Evolutionary conservation across 2,113 vertebrate species (phyloP).

Genomic region (Phylloscopus trochilus): DNA sequence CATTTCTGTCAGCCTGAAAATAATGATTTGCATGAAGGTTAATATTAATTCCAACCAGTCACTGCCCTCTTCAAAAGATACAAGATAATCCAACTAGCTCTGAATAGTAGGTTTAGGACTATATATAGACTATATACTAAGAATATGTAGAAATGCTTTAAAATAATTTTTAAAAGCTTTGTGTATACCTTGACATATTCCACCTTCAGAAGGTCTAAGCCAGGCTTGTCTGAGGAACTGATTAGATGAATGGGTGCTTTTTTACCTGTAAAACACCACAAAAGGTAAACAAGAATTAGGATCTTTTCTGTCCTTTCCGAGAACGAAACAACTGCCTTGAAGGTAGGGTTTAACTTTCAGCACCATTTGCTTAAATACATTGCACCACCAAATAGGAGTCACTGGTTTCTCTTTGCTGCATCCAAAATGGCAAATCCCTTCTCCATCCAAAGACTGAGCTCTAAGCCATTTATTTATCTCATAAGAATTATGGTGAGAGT

Average conservation of each 20-base stretch:
- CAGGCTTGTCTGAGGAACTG: conserved; percentile 84
- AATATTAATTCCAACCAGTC: conserved; percentile 4
- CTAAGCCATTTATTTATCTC: neutral
- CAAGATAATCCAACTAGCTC: neutral
- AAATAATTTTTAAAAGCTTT: neutral
- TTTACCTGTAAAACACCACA: conserved; percentile 70
- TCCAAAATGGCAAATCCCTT: neutral
- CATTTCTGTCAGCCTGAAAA: conserved; percentile 83
- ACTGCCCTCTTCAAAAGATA: neutral
- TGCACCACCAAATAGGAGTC: neutral
- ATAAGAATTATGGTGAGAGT: neutral
- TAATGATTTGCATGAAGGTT: neutral
- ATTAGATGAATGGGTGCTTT: conserved; percentile 85
- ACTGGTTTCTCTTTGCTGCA: neutral
- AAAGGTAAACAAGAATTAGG: neutral
- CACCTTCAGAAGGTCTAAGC: conserved; percentile 89
- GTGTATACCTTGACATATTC: conserved; percentile 86
- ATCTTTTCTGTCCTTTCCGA: neutral
- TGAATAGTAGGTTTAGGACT: neutral
- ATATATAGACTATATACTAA: neutral
- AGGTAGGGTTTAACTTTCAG: neutral
- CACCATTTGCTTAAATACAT: neutral
- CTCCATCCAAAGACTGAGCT: neutral
- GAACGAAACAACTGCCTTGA: neutral
- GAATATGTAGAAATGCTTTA: neutral